Evolutionary conservation across 2,113 vertebrate genomes (phyloP), one percentile per base, ranked within the genome.

Genomic region (Salvelinus alpinus): DNA sequence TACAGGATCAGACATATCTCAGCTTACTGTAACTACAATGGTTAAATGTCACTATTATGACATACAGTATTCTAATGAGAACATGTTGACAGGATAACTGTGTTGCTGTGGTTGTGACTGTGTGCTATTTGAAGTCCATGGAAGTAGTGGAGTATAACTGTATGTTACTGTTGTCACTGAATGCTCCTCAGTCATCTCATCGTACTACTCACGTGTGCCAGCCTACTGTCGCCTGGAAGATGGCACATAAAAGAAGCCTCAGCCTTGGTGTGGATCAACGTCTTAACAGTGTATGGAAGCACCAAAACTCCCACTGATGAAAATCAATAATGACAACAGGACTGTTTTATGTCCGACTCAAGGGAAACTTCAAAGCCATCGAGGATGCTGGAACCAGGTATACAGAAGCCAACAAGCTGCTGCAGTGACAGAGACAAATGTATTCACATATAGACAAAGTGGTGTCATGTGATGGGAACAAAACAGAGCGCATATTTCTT

Each of bases 301-400:
- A 73, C 25, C 47, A 74, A 71, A 67, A 74, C 65, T 27, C 75
- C 64, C 74, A 84, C 77, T 75, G 77, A 83, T 72, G 74, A 38
- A 82, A 87, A 89, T 83, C 80, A 70, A 80, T 78, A 70, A 67
- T 31, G 79, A 78, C 74, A 76, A 71, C 73, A 60, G 57, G 66
- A 38, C 70, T 71, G 48, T 83, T 84, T 75, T 57, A 74, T 78
- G 74, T 79, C 69, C 73, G 69, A 82, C 70, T 29, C 72, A 71
- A 54, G 38, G 76, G 73, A 62, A 65, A 71, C 77, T 79, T 89
- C 79, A 87, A 82, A 88, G 78, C n/a, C 25, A 64, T 29, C 0
- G 5, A 14, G n/a, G 67, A 64, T 51, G 60, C 73, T 62, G 31
- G 34, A 76, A 74, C 79, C 71, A 5, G 29, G 47, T 78, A 73